phyloP scores from a whole-genome alignment of 2,888 invertebrate genomes.

The Drosophila emarginata region DNA sequence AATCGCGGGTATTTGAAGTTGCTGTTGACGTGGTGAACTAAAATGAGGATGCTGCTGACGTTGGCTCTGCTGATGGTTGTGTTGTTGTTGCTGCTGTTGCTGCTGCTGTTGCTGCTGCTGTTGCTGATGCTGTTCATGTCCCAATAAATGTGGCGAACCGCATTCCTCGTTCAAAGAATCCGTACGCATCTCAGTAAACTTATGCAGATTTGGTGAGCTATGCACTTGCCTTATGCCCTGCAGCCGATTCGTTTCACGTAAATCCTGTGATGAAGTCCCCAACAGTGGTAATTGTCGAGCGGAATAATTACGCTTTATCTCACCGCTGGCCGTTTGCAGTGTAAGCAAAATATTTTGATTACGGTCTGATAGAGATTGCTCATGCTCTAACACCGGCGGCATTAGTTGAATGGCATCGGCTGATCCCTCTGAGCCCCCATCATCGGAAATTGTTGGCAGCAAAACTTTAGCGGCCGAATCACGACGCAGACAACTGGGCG shows the following conservation, averaged over 20 bases:
- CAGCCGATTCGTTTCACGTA: slow-evolving; percentile 65
- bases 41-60: slow-evolving; percentile 56
- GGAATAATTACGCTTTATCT: slow-evolving; percentile 82
- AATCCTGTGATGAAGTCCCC: slow-evolving; percentile 80
- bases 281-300: slow-evolving; percentile 80
- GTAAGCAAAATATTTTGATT: slow-evolving; percentile 81
- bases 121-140: slow-evolving; percentile 59
- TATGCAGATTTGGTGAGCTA: slow-evolving; percentile 82
- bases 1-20: slow-evolving; percentile 78
- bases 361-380: slow-evolving; percentile 66
- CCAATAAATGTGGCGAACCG: slow-evolving; percentile 74
- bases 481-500: slow-evolving; percentile 75
- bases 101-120: slow-evolving; percentile 55
- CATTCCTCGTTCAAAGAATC: slow-evolving; percentile 64
- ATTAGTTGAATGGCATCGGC: slow-evolving; percentile 41
- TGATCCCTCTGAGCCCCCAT: slow-evolving; percentile 72
- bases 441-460: slow-evolving; percentile 79
- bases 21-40: slow-evolving; percentile 49
- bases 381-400: slow-evolving; percentile 64
- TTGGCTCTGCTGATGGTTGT: slow-evolving; percentile 43
- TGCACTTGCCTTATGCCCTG: slow-evolving; percentile 81
- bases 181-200: slow-evolving; percentile 70
- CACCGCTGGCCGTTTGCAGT: slow-evolving; percentile 81
- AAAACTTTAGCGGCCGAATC: slow-evolving; percentile 80
- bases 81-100: slow-evolving; percentile 37